Base-by-base conservation (phyloP, 2,113 vertebrate species). In the Coracopsis vasa region DNA sequence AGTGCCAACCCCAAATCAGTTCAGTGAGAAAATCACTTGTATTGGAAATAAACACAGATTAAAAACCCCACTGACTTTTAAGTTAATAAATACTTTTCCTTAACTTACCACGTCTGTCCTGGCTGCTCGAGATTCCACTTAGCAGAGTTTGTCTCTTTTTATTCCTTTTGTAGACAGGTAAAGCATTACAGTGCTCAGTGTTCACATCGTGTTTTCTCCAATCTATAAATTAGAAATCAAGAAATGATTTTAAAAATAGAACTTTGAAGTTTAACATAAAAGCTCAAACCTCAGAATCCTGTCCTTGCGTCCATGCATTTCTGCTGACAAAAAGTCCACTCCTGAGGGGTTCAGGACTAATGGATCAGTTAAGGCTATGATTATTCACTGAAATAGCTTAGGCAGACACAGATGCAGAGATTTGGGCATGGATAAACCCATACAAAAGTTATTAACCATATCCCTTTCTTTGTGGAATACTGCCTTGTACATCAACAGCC, bases 181-280 rank as follows among this genome's bases (percentile, higher is more conserved):
- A 80, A 54, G 14, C 25, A 5, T 35, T 11, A 5, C 86, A 51
- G 44, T 13, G 25, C n/a, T 79, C 37, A 37, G 27, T 25, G 19
- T 65, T 72, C 17, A 19, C 27, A 31, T 29, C 0, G 0, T 23
- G 3, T 54, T 60, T 80, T 60, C 80, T 65, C 33, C 42, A n/a
- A 11, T 42, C 35, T 23, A 25, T 37, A 35, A 75, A 45, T 60
- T 25, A 80, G 15, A 6, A 23, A 85, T 53, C 29, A 33, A 19
- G 16, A 37, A 53, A 4, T n/a, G 10, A 54, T 39, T 69, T 33
- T 84, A 64, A 71, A 86, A 84, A 47, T 1, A 0, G 20, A 81
- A 31, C 5, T 74, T 69, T 73, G 37, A 24, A 53, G 53, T 23
- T 27, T 23, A 77, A 24, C 13, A 16, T 2, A 29, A 37, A 20